These are phyloP conservation scores for Bathynomus jamesi DNA, from an alignment of 1,140 invertebrate species.

Conservation along the genomic window DNA sequence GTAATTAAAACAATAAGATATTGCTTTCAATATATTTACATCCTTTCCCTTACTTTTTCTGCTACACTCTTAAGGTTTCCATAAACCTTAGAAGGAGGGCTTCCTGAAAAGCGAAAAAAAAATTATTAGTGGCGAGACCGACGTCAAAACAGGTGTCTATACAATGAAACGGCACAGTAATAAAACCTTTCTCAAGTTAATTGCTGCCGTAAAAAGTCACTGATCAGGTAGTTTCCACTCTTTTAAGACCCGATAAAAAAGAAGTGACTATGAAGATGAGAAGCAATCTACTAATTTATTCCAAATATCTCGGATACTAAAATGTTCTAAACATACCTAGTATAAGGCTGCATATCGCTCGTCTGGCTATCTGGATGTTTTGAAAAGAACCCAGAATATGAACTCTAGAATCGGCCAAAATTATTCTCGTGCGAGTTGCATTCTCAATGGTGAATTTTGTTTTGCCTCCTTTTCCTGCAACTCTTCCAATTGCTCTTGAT, in stretches of 20 bases:
- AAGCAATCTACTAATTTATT: no score
- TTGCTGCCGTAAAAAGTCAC: neutral
- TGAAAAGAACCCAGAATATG: slow-evolving; percentile 97
- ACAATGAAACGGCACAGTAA: neutral
- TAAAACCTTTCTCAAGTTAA: neutral
- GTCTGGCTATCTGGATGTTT: slow-evolving; percentile 89
- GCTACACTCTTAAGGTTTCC: slow-evolving; percentile 52
- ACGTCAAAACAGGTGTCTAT: neutral
- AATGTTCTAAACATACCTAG: no score
- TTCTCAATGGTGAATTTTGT: slow-evolving; percentile 99
- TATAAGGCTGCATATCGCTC: slow-evolving; percentile 96
- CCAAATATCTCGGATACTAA: no score
- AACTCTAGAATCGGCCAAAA: slow-evolving; percentile 91
- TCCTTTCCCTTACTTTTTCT: slow-evolving; percentile 47
- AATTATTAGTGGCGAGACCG: neutral
- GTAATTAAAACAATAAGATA: no score
- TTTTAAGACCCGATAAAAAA: neutral
- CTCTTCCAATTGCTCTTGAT: slow-evolving; percentile 85
- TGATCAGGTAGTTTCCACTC: neutral
- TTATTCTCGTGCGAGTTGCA: slow-evolving; percentile 95
- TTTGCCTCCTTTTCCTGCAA: slow-evolving; percentile 93
- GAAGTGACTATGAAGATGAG: neutral
- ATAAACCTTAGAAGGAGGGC: slow-evolving; percentile 56
- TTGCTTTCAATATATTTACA: no score
- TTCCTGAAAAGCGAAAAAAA: slow-evolving; percentile 46